Conservation (phyloP, 2,888 invertebrate genomes). For the Homarus gammarus region DNA sequence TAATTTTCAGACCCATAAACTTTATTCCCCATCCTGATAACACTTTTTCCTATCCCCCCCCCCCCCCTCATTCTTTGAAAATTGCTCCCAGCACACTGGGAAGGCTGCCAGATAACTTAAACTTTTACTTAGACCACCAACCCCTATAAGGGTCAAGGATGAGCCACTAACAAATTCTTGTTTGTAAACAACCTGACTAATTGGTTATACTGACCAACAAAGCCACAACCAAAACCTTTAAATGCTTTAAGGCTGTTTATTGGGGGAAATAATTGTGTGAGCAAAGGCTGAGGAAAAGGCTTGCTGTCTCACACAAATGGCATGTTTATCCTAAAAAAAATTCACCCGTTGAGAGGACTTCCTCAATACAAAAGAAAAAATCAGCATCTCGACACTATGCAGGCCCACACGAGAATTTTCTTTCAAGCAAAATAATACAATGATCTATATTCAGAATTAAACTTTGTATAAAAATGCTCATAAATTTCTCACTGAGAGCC, state of each 20-base stretch:
- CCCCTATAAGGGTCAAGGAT: conserved; percentile 29
- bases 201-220: conserved; percentile 57
- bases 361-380: conserved; percentile 7
- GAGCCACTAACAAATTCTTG: conserved; percentile 13
- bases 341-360: conserved; percentile 27
- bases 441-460: neutral
- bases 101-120: neutral
- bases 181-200: conserved; percentile 54
- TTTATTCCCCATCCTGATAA: neutral
- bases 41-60: neutral
- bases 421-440: neutral
- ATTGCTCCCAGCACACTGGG: neutral
- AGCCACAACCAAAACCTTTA: conserved; percentile 61
- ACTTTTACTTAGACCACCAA: conserved; percentile 3
- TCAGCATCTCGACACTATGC: neutral
- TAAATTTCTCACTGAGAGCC: neutral
- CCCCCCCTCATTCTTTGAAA: neutral
- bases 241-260: conserved; percentile 56
- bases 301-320: conserved; percentile 40
- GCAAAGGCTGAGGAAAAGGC: conserved; percentile 47
- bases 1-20: neutral
- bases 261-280: conserved; percentile 34
- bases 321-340: conserved; percentile 23
- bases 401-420: neutral
- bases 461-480: conserved; percentile 18